A percentile compares a stretch with the other conserved stretches of the same genome.
These are phyloP conservation scores for Formicarius rufipectus DNA, from an alignment of 2,113 vertebrate genomes.

Conservation along the genomic window DNA sequence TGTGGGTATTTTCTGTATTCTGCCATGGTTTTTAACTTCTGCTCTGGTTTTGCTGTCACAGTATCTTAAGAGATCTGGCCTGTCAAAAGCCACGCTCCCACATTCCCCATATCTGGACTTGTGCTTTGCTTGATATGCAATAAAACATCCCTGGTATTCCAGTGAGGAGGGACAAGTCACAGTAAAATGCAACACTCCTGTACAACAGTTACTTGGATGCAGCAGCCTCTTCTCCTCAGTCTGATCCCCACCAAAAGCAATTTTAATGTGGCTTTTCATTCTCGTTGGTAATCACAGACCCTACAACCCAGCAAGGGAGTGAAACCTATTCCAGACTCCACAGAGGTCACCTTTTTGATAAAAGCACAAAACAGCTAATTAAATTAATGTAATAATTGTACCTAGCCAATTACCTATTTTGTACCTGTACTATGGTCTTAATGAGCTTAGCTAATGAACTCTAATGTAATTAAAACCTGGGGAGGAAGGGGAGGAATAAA, in stretches of 20 bases:
- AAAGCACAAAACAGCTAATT: slow-evolving; percentile 55
- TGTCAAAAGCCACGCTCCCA: fast-evolving
- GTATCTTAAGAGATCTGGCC: not conserved
- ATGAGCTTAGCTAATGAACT: slow-evolving; percentile 65
- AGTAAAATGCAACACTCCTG: not conserved
- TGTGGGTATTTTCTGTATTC: not conserved
- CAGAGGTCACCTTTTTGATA: slow-evolving; percentile 65
- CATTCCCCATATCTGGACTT: not conserved
- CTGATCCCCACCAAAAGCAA: not conserved
- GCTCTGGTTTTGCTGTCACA: not conserved
- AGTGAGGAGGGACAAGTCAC: not conserved
- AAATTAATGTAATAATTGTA: slow-evolving; percentile 61
- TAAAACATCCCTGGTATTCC: not conserved
- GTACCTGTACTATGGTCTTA: slow-evolving; percentile 39
- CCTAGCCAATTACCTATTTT: slow-evolving; percentile 41
- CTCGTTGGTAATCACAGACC: not conserved
- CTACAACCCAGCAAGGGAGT: not conserved
- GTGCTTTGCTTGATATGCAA: not conserved
- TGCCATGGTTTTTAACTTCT: not conserved
- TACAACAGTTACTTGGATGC: not conserved
- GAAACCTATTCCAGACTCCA: slow-evolving; percentile 1
- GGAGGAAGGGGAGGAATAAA: not conserved
- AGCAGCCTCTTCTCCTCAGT: not conserved
- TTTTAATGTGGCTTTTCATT: not conserved
- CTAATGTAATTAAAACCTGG: slow-evolving; percentile 57